Conservation (phyloP, 2,888 invertebrate species). For the Ectropis crepuscularia region DNA sequence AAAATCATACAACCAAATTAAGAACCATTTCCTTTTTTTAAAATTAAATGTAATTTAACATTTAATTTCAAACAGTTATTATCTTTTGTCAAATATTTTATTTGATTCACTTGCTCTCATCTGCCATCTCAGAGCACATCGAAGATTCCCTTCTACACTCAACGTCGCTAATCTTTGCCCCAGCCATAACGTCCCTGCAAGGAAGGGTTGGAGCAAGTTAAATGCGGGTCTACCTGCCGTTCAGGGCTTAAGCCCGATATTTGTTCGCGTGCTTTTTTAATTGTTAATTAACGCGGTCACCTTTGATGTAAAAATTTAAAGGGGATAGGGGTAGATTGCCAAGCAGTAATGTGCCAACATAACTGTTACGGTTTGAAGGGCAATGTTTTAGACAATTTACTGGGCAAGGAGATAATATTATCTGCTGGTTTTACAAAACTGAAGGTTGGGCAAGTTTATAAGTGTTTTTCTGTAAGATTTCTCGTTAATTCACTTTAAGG, state of each 20-base stretch:
- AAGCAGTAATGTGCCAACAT: too few species aligned
- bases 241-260: constrained; percentile 64
- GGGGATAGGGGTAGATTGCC: constrained; percentile 1
- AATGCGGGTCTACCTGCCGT: constrained; percentile 77
- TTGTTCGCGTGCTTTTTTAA: constrained; percentile 65
- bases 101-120: neutral
- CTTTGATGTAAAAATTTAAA: constrained; percentile 41
- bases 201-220: constrained; percentile 70
- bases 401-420: too few species aligned
- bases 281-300: constrained; percentile 66
- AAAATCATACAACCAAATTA: too few species aligned
- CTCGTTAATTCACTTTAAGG: too few species aligned
- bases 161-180: constrained; percentile 35
- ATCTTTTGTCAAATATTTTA: neutral
- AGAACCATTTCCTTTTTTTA: neutral
- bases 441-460: too few species aligned
- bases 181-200: constrained; percentile 63
- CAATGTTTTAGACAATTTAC: too few species aligned
- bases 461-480: too few species aligned
- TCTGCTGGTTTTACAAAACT: too few species aligned
- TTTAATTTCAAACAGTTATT: neutral
- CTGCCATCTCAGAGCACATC: neutral
- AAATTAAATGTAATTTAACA: neutral
- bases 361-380: too few species aligned
- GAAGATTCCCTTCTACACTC: constrained; percentile 31